These are phyloP conservation scores for Cordilura impudica DNA, from an alignment of 2,888 invertebrate genomes.

Conservation along the genomic window DNA sequence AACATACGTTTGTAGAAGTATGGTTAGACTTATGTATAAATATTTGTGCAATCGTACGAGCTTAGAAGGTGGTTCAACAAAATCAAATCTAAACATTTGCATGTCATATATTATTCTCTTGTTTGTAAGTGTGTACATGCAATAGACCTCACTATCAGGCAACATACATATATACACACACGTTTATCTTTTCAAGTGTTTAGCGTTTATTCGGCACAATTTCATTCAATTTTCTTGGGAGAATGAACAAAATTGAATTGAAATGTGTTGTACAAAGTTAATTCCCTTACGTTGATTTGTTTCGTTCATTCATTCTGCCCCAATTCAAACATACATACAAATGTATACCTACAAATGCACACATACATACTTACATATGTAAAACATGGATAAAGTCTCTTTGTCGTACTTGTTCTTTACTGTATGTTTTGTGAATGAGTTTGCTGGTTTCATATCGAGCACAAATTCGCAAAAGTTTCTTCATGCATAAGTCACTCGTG, in stretches of 20 bases:
- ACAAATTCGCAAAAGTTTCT: slow-evolving; percentile 34
- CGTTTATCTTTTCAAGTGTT: not conserved
- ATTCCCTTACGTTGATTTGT: slow-evolving; percentile 48
- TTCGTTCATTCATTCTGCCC: not conserved
- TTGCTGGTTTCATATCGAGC: slow-evolving; percentile 22
- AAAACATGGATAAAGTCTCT: not conserved
- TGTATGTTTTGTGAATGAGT: slow-evolving; percentile 17
- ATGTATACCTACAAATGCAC: not conserved
- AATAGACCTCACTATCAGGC: not conserved
- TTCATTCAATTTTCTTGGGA: slow-evolving; percentile 46
- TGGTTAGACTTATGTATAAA: not conserved
- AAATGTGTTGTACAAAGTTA: slow-evolving; percentile 47
- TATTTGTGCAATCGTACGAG: too few relatives aligned
- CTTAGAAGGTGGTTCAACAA: slow-evolving; percentile 16
- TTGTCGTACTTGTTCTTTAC: not conserved
- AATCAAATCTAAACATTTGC: slow-evolving; percentile 27
- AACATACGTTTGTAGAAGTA: not conserved
- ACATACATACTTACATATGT: not conserved
- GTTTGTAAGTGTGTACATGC: not conserved
- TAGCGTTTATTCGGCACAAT: slow-evolving; percentile 47
- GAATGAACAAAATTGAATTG: slow-evolving; percentile 43
- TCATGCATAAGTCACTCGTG: slow-evolving; percentile 49
- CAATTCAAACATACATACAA: slow-evolving; percentile 31
- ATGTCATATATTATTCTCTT: slow-evolving; percentile 11
- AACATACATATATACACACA: slow-evolving; percentile 14